Conservation (phyloP, 2,113 vertebrate genomes). For the Alethe diademata region DNA sequence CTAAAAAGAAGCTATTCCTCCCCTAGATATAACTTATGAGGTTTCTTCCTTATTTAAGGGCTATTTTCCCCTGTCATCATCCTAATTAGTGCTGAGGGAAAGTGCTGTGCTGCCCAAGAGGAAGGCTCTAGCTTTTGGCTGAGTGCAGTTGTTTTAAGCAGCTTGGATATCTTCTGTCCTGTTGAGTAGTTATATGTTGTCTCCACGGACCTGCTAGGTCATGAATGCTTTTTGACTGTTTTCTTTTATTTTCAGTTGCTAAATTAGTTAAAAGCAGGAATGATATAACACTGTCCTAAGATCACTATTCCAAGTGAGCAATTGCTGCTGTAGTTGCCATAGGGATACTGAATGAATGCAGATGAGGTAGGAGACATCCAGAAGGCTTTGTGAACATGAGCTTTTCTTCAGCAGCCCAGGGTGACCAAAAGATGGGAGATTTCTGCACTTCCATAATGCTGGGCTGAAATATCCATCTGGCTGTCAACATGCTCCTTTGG, state of each 20-base stretch:
- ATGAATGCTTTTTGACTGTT: not conserved
- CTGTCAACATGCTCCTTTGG: rapidly evolving
- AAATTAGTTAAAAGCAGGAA: not conserved
- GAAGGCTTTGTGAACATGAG: not conserved
- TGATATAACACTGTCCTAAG: not conserved
- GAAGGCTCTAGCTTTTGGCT: not conserved
- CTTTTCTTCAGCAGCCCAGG: not conserved
- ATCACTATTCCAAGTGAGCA: conserved; percentile 43
- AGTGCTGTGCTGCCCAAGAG: not conserved
- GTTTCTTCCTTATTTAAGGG: conserved; percentile 3
- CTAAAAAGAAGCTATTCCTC: conserved; percentile 3
- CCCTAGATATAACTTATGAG: not conserved
- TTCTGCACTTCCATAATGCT: not conserved
- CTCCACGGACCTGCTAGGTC: not conserved
- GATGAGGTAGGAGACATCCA: conserved; percentile 20
- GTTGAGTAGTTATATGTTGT: not conserved
- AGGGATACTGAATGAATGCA: conserved; percentile 39
- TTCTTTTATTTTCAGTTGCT: not conserved
- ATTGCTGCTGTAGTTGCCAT: conserved; percentile 52
- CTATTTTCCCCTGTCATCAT: not conserved
- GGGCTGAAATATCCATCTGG: not conserved
- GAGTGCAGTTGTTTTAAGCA: not conserved
- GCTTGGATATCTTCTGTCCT: not conserved
- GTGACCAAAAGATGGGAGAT: not conserved
- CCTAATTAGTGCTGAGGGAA: not conserved